Evolutionary conservation across 2,797 vertebrate genomes (phyloP), one percentile per base, ranked within the genome.

Genomic region (Crossoptilon crossoptilon): DNA sequence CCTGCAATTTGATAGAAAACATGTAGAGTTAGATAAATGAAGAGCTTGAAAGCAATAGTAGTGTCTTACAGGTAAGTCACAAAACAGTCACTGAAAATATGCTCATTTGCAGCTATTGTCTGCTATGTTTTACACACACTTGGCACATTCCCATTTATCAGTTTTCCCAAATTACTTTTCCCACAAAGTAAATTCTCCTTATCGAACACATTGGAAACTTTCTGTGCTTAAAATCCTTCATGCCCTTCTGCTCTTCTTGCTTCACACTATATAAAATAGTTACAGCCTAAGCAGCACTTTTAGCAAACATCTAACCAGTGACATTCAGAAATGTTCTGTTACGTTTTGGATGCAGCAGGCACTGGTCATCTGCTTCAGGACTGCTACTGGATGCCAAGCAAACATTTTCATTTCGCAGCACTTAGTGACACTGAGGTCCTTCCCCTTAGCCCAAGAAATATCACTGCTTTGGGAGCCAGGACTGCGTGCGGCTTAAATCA

Each of bases 361-460:
- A 22, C 6, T 58, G 39, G 43, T n/a, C 59, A 33, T 37, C 11
- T 62, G 10, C 48, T 89, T 77, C 0, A 0, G 49, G 80, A 49
- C 35, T 48, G n/a, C 26, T 37, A 12, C 33, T n/a, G 4, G 48
- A 70, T 11, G 21, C 7, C 58, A 81, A 68, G 48, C 15, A 60
- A 55, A 35, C 19, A 17, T 3, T 77, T 77, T 70, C 46, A 33
- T 48, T 74, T 62, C 46, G 51, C 35, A 51, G 26, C 15, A 29
- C 44, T 46, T 59, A 6, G 26, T n/a, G 29, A 81, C n/a, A 29
- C 22, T n/a, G 53, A 64, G 41, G 41, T 85, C 43, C 6, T 58
- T 69, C 7, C 8, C 21, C 37, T 53, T 31, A 10, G 17, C 31
- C 9, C 46, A 35, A 69, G 80, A 89, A 68, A 39, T 17, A 74